Conservation (phyloP, 2,888 invertebrate genomes). For the Encarsia formosa region DNA sequence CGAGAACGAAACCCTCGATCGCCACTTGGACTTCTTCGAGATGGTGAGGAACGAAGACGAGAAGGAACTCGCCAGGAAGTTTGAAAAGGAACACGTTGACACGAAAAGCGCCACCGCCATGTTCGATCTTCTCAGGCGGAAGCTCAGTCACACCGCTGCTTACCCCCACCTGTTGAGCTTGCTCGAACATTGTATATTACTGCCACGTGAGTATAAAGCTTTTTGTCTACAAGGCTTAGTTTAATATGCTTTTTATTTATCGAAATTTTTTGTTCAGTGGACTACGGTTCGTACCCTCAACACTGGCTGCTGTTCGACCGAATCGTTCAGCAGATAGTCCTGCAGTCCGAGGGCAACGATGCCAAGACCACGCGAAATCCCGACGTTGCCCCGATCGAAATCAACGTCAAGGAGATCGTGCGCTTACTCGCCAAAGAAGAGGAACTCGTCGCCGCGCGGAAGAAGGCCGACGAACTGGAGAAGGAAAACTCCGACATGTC, state of each 20-base stretch:
- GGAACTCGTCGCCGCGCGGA: conserved; percentile 80
- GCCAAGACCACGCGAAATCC: conserved; percentile 62
- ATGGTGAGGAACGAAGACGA: conserved; percentile 97
- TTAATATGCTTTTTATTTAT: too few relatives aligned
- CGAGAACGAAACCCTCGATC: conserved; percentile 89
- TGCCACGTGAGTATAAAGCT: conserved; percentile 75
- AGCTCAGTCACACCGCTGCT: conserved; percentile 86
- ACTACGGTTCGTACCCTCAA: conserved; percentile 81
- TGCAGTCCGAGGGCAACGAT: conserved; percentile 66
- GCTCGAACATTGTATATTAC: conserved; percentile 79
- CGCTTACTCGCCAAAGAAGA: conserved; percentile 90
- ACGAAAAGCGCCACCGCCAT: conserved; percentile 89
- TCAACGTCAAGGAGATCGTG: conserved; percentile 88
- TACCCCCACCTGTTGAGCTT: conserved; percentile 90
- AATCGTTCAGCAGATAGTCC: conserved; percentile 87
- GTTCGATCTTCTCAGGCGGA: conserved; percentile 85
- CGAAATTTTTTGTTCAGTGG: too few relatives aligned
- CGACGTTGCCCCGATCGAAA: conserved; percentile 79
- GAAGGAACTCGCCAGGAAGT: conserved; percentile 84
- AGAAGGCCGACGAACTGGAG: conserved; percentile 82
- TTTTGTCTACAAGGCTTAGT: too few relatives aligned
- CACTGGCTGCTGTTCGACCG: conserved; percentile 94
- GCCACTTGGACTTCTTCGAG: conserved; percentile 98
- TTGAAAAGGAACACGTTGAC: conserved; percentile 88
- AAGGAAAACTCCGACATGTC: conserved; percentile 85